Evolutionary conservation across 2,113 vertebrate genomes (phyloP).

Genomic region (Phyllostomus discolor): DNA sequence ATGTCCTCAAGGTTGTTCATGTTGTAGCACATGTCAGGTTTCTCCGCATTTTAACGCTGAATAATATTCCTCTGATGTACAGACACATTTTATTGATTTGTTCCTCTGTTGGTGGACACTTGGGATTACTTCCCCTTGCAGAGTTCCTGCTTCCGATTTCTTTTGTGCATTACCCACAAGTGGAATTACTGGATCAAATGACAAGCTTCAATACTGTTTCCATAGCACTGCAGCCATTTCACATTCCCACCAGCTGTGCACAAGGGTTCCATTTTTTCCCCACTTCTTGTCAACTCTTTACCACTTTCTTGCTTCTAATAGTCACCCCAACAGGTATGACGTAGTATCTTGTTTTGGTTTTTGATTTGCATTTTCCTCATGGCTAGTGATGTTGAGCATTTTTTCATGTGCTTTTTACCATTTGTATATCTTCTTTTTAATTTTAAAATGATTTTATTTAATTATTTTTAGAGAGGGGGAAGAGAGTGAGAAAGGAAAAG

Average conservation of each 20-base stretch:
- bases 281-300: not conserved
- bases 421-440: not conserved
- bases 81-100: fast-evolving
- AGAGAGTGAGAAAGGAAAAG: too few relatives aligned
- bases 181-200: not conserved
- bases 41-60: not conserved
- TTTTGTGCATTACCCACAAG: not conserved
- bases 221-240: not conserved
- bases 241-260: not conserved
- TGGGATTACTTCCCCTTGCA: not conserved
- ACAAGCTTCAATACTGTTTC: not conserved
- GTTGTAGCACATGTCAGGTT: not conserved
- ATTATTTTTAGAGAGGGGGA: too few relatives aligned
- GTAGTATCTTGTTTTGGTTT: not conserved
- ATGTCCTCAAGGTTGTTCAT: fast-evolving
- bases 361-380: not conserved
- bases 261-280: not conserved
- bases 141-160: not conserved
- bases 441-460: too few relatives aligned
- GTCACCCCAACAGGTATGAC: not conserved
- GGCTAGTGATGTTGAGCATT: not conserved
- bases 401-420: not conserved
- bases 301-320: not conserved
- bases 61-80: fast-evolving
- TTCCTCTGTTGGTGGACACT: not conserved